Conservation (phyloP, 2,113 vertebrate species). For the Pseudopipra pipra region DNA sequence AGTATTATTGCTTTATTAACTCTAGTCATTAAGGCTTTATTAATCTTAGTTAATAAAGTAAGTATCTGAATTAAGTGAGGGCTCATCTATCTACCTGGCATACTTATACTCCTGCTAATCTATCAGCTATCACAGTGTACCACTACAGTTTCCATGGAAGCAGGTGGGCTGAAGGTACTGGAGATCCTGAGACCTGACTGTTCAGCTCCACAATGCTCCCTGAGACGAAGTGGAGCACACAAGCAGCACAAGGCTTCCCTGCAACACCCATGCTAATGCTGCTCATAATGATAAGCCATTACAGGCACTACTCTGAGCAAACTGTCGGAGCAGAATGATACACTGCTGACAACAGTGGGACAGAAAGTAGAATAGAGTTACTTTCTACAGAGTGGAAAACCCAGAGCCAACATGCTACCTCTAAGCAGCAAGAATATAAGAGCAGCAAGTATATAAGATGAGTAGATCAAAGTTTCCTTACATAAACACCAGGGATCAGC, state of each 20-base stretch:
- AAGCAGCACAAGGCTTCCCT: neutral
- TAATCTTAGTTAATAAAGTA: neutral
- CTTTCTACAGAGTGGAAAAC: neutral
- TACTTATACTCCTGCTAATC: neutral
- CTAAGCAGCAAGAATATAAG: neutral
- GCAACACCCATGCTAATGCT: fast-evolving
- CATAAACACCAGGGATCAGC: neutral
- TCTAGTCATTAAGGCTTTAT: neutral
- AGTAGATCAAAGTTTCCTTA: neutral
- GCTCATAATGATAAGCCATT: neutral
- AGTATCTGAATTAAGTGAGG: neutral
- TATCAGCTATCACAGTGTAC: neutral
- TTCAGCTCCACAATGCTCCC: neutral
- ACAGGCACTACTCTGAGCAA: neutral
- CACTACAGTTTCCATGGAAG: neutral
- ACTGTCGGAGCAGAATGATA: fast-evolving
- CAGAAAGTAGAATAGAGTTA: neutral
- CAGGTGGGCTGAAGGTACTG: neutral
- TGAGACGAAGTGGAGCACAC: fast-evolving
- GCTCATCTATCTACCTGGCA: neutral
- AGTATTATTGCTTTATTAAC: neutral
- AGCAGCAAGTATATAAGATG: neutral
- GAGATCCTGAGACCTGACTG: neutral
- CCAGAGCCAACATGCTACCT: neutral
- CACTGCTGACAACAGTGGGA: neutral